A percentile compares a stretch with the other conserved stretches of the same genome.
phyloP scores from a whole-genome alignment of 1,140 invertebrate genomes.

The Diploscapter pachys region DNA sequence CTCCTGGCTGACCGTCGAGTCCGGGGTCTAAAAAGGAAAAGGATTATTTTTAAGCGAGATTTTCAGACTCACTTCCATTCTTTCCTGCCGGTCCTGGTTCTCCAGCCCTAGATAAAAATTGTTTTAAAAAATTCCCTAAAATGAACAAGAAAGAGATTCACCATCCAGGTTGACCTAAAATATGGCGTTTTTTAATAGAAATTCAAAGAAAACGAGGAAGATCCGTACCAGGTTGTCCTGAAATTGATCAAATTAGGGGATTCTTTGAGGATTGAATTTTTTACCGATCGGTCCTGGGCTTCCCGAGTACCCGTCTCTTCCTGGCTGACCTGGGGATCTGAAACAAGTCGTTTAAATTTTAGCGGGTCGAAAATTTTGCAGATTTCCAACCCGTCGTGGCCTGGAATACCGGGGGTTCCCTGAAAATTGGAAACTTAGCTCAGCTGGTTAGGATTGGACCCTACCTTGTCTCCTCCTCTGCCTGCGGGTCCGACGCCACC shows the following conservation, averaged over 20 bases:
- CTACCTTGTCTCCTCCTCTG: constrained; percentile 21
- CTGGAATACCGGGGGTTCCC: constrained; percentile 21
- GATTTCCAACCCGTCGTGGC: constrained; percentile 24
- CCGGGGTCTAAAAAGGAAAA: constrained; percentile 3
- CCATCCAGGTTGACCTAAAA: not conserved
- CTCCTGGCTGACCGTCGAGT: constrained; percentile 16
- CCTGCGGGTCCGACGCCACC: constrained; percentile 32
- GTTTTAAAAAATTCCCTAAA: no score
- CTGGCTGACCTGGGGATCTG: not conserved
- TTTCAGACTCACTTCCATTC: constrained; percentile 7
- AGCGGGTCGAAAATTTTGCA: not conserved
- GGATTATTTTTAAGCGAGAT: constrained; percentile 8
- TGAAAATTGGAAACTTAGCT: not conserved
- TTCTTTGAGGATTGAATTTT: not conserved
- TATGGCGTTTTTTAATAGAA: not conserved
- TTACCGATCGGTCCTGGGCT: constrained; percentile 11
- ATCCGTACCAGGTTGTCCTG: not conserved
- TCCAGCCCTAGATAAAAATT: not conserved
- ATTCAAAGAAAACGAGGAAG: not conserved
- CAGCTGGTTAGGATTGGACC: not conserved
- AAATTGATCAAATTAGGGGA: not conserved
- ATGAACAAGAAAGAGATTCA: constrained; percentile 1
- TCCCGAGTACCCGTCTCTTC: constrained; percentile 23
- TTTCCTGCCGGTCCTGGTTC: constrained; percentile 7
- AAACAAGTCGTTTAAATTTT: not conserved